Evolutionary conservation across 2,888 invertebrate genomes (phyloP).

Genomic region (Euproctis similis): DNA sequence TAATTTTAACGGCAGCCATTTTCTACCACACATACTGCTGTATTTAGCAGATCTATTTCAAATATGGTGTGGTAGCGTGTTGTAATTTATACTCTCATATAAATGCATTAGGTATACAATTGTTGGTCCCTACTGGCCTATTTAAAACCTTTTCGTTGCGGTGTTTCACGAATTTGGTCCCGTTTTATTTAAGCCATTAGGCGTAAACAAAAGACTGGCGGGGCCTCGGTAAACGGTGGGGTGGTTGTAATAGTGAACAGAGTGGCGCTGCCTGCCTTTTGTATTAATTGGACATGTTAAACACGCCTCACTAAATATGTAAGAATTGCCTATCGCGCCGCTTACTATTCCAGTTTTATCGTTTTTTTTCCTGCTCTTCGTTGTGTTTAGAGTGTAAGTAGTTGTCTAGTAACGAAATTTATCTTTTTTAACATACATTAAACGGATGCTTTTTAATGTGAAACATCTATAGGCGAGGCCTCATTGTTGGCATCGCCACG

Average conservation of each 20-base stretch:
- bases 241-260: slow-evolving; percentile 65
- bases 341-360: slow-evolving; percentile 32
- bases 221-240: slow-evolving; percentile 53
- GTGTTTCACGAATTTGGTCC: slow-evolving; percentile 68
- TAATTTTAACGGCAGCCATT: too few species aligned
- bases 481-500: too few species aligned
- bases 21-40: slow-evolving; percentile 40
- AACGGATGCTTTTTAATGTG: too few species aligned
- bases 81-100: slow-evolving; percentile 50
- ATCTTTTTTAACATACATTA: too few species aligned
- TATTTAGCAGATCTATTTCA: slow-evolving; percentile 43
- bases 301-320: slow-evolving; percentile 62
- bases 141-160: slow-evolving; percentile 54
- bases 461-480: too few species aligned
- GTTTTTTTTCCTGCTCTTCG: slow-evolving; percentile 30
- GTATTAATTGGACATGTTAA: slow-evolving; percentile 69
- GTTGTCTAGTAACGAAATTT: too few species aligned
- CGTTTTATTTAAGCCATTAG: slow-evolving; percentile 73
- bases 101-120: slow-evolving; percentile 43
- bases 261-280: slow-evolving; percentile 54
- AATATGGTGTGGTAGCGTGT: slow-evolving; percentile 36
- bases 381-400: too few species aligned
- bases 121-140: slow-evolving; percentile 30
- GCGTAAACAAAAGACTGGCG: slow-evolving; percentile 69
- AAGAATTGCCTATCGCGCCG: slow-evolving; percentile 48